A percentile compares a stretch with the other conserved stretches of the same genome.
Conservation (phyloP, 2,888 invertebrate species). For the Mythimna loreyi region DNA sequence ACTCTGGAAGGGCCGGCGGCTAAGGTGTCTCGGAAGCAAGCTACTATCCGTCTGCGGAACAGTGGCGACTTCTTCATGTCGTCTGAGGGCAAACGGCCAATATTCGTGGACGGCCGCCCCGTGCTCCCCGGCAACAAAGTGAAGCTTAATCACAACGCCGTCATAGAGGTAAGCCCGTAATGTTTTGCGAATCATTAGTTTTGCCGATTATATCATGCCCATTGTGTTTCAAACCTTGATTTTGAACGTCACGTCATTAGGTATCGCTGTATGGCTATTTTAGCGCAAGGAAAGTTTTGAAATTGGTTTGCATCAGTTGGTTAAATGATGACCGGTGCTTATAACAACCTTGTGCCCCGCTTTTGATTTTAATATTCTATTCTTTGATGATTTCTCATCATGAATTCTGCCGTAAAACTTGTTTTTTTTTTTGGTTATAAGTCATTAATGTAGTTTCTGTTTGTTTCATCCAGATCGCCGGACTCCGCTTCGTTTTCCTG, state of each 20-base stretch:
- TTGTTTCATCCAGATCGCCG: conserved; percentile 93
- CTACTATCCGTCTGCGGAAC: conserved; percentile 96
- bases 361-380: background rate
- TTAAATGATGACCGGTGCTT: background rate
- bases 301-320: conserved; percentile 6
- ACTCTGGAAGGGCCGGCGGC: conserved; percentile 98
- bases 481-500: conserved; percentile 97
- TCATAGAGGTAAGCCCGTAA: conserved; percentile 95
- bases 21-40: conserved; percentile 98
- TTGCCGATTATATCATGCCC: conserved; percentile 48
- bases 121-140: conserved; percentile 97
- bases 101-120: conserved; percentile 98
- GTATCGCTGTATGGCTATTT: conserved; percentile 23
- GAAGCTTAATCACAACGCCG: conserved; percentile 97
- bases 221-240: conserved; percentile 51
- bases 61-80: conserved; percentile 98
- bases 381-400: background rate
- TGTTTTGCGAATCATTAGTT: conserved; percentile 54
- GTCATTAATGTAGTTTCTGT: conserved; percentile 9
- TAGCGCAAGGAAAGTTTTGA: conserved; percentile 30
- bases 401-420: background rate
- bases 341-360: background rate
- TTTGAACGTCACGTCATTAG: conserved; percentile 47
- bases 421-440: background rate
- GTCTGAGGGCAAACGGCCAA: conserved; percentile 98